phyloP scores from a whole-genome alignment of 2,797 vertebrate genomes.

The Galaxias olidus region DNA sequence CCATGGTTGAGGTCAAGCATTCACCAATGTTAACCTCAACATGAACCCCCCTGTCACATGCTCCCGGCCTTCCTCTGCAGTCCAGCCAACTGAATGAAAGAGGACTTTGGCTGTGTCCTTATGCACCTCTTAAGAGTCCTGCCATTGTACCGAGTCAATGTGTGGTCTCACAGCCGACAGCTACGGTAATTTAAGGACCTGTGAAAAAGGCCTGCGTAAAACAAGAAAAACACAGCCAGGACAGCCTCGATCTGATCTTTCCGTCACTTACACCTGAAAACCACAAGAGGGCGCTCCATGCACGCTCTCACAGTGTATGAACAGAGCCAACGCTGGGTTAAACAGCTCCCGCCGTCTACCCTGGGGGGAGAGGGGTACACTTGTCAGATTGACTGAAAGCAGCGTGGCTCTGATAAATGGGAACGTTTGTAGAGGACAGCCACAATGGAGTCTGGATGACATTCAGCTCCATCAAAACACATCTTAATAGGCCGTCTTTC shows the following conservation, averaged over 20 bases:
- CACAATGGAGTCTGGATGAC: slow-evolving; percentile 5
- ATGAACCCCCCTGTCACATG: neutral
- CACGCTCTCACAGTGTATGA: slow-evolving; percentile 9
- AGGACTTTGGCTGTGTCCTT: neutral
- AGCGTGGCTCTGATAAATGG: neutral
- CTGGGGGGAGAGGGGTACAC: neutral
- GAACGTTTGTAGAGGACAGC: neutral
- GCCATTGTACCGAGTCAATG: no score
- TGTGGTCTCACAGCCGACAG: no score
- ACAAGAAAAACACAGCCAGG: neutral
- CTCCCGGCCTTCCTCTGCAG: neutral
- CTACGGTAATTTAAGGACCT: no score
- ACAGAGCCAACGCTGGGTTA: neutral
- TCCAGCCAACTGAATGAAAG: neutral
- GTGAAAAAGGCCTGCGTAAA: no score
- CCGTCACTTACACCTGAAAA: neutral
- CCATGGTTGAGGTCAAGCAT: neutral
- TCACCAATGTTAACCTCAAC: neutral
- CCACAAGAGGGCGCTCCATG: slow-evolving; percentile 68
- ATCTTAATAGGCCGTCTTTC: neutral
- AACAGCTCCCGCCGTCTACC: neutral
- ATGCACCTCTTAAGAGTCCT: no score
- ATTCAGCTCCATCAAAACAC: neutral
- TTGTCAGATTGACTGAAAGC: no score
- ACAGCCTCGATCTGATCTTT: neutral